A percentile compares a stretch with the other conserved stretches of the same genome.
These are phyloP conservation scores for Drosophila dunni DNA, from an alignment of 1,140 invertebrate species.

Conservation along the genomic window DNA sequence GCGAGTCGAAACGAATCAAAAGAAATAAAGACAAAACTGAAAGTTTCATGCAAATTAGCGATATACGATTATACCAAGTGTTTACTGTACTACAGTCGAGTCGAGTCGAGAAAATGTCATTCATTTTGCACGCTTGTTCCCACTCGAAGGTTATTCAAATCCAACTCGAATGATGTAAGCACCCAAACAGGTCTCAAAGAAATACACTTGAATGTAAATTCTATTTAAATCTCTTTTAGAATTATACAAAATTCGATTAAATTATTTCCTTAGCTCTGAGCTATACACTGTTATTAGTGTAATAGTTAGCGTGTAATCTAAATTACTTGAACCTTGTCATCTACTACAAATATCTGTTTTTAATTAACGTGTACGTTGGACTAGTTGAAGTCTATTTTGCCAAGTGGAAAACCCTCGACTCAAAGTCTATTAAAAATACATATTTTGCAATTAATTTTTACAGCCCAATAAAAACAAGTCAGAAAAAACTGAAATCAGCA, in stretches of 20 bases:
- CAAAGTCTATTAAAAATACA: conserved; percentile 50
- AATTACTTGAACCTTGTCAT: conserved; percentile 15
- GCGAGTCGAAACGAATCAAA: conserved; percentile 28
- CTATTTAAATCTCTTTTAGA: background rate
- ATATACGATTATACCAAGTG: conserved; percentile 37
- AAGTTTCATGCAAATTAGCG: conserved; percentile 41
- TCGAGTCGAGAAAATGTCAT: conserved; percentile 34
- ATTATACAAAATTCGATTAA: too few relatives aligned
- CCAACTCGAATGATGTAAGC: conserved; percentile 41
- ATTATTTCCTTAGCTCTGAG: background rate
- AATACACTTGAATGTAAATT: background rate
- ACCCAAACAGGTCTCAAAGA: conserved; percentile 15
- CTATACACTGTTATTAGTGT: background rate
- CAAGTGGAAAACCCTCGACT: conserved; percentile 1
- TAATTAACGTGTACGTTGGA: conserved; percentile 21
- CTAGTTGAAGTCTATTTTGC: conserved; percentile 7
- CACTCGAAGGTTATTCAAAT: conserved; percentile 34
- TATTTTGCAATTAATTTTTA: conserved; percentile 51
- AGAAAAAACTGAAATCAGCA: conserved; percentile 31
- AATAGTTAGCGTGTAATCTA: background rate
- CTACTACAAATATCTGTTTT: background rate
- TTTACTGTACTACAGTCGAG: background rate
- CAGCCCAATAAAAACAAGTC: conserved; percentile 14
- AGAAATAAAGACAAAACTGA: conserved; percentile 8
- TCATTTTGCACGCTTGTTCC: conserved; percentile 26